These are phyloP conservation scores for Grus americana DNA, from an alignment of 2,113 vertebrate species.

Conservation along the genomic window DNA sequence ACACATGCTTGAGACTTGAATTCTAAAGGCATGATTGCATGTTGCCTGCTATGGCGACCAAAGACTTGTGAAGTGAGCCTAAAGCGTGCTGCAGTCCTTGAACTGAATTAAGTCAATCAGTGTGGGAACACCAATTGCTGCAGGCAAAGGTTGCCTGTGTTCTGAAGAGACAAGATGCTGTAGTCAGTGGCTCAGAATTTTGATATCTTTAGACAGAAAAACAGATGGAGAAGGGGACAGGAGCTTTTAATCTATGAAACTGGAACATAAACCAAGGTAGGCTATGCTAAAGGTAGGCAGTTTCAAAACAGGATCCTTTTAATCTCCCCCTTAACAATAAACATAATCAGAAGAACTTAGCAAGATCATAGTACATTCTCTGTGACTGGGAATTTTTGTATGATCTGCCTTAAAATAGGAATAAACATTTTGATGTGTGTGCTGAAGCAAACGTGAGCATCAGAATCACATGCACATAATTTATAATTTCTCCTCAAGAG, in stretches of 20 bases:
- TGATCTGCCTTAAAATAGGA: background rate
- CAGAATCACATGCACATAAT: background rate
- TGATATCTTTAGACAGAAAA: background rate
- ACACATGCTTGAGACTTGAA: background rate
- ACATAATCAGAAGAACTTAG: background rate
- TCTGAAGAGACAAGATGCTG: background rate
- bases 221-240: background rate
- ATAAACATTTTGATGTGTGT: background rate
- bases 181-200: background rate
- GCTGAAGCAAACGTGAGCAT: background rate
- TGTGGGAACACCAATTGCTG: conserved; percentile 9
- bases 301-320: background rate
- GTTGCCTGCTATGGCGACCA: background rate
- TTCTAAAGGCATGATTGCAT: background rate
- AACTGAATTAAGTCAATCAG: background rate
- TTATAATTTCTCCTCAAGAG: background rate
- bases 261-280: background rate
- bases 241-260: background rate
- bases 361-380: background rate
- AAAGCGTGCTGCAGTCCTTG: background rate
- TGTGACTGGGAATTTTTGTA: background rate
- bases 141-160: background rate
- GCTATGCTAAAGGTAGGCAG: background rate
- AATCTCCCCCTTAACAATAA: background rate
- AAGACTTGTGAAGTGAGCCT: background rate